Evolutionary conservation across 2,113 vertebrate species (phyloP).

Genomic region (Cryptotis parvus): DNA sequence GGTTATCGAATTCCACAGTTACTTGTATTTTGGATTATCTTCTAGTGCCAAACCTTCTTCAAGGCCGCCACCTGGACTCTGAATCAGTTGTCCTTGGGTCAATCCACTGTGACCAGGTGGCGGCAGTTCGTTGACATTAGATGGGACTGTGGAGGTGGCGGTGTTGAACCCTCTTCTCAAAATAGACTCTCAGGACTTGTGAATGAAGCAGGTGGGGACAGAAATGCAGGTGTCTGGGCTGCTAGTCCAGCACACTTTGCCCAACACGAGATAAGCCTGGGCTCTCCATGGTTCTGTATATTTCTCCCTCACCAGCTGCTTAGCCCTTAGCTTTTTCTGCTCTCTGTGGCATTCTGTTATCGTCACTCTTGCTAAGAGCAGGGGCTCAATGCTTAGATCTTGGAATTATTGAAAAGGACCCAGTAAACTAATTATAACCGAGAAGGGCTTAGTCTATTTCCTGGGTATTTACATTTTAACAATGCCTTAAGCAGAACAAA

Average conservation of each 20-base stretch:
- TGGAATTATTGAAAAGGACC: background rate
- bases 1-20: background rate
- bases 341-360: too few relatives aligned
- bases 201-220: background rate
- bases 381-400: background rate
- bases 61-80: background rate
- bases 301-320: background rate
- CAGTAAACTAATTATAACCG: background rate
- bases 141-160: background rate
- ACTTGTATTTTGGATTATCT: background rate
- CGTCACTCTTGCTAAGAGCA: background rate
- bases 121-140: background rate
- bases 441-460: background rate
- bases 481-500: background rate
- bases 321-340: background rate
- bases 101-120: background rate
- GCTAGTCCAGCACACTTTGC: background rate
- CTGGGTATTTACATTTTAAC: constrained; percentile 25
- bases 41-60: background rate
- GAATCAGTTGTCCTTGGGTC: background rate
- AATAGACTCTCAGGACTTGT: background rate
- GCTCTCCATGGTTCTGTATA: background rate
- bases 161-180: background rate
- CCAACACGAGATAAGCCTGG: background rate
- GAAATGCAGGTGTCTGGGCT: background rate